Conservation (phyloP, 53 echinoderm and acorn worm species). For the Luidia sarsii region DNA sequence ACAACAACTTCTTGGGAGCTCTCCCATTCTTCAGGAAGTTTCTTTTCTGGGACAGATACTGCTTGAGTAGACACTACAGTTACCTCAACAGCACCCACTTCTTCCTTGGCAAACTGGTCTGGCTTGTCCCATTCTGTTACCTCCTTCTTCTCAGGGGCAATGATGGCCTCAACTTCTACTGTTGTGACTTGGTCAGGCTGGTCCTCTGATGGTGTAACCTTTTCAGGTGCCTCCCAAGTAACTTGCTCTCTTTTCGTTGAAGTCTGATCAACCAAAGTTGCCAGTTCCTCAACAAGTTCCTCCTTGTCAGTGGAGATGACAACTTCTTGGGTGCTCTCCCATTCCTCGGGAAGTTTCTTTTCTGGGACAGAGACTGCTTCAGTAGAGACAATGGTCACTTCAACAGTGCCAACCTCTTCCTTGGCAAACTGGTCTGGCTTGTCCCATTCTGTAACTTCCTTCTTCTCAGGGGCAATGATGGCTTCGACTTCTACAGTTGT, state of each 20-base stretch:
- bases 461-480: slow-evolving; percentile 44
- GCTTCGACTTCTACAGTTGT: slow-evolving; percentile 40
- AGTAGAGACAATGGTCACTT: slow-evolving; percentile 7
- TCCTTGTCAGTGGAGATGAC: neutral
- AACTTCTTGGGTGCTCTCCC: slow-evolving; percentile 22
- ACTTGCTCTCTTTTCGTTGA: slow-evolving; percentile 35
- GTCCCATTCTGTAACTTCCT: slow-evolving; percentile 28
- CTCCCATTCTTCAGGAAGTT: slow-evolving; percentile 24
- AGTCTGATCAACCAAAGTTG: slow-evolving; percentile 15
- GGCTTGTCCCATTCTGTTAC: neutral
- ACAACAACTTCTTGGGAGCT: neutral
- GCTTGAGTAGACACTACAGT: slow-evolving; percentile 23
- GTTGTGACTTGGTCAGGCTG: slow-evolving; percentile 1
- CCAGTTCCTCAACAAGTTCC: slow-evolving; percentile 40
- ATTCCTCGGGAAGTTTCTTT: slow-evolving; percentile 50
- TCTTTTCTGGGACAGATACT: slow-evolving; percentile 35
- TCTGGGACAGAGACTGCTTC: slow-evolving; percentile 49
- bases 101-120: slow-evolving; percentile 25
- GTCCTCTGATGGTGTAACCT: neutral
- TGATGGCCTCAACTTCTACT: slow-evolving; percentile 47
- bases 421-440: slow-evolving; percentile 39
- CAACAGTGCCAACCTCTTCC: slow-evolving; percentile 1
- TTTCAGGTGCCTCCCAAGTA: neutral
- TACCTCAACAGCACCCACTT: neutral
- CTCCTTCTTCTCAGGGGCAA: slow-evolving; percentile 39